Conservation (phyloP, 2,888 invertebrate species). For the Metalampra italica region DNA sequence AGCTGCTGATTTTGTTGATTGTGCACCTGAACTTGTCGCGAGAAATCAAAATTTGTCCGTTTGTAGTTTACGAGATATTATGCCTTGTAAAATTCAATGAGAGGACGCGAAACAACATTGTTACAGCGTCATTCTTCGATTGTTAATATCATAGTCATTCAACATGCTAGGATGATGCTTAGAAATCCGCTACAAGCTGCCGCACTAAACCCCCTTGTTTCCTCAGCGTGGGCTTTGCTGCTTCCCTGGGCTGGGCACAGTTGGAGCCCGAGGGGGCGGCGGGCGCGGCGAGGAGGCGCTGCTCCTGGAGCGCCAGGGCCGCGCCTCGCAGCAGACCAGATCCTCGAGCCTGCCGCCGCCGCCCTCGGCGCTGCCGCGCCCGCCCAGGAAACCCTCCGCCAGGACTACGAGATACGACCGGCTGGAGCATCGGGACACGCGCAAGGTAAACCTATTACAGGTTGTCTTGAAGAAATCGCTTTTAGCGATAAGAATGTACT, state of each 20-base stretch:
- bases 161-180: too few species aligned
- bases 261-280: slow-evolving; percentile 64
- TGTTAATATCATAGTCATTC: too few species aligned
- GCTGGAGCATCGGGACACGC: slow-evolving; percentile 64
- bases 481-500: too few species aligned
- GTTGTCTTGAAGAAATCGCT: too few species aligned
- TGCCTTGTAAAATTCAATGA: too few species aligned
- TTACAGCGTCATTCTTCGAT: too few species aligned
- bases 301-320: slow-evolving; percentile 86
- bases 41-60: too few species aligned
- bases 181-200: too few species aligned
- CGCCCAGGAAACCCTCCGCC: slow-evolving; percentile 80
- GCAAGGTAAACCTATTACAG: slow-evolving; percentile 51
- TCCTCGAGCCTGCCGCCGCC: slow-evolving; percentile 83
- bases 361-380: slow-evolving; percentile 85
- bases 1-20: too few species aligned
- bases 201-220: neutral
- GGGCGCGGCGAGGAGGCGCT: slow-evolving; percentile 83
- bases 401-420: slow-evolving; percentile 83
- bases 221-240: slow-evolving; percentile 89
- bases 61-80: too few species aligned
- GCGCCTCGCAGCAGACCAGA: slow-evolving; percentile 86
- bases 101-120: too few species aligned
- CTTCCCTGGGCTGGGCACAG: slow-evolving; percentile 80
- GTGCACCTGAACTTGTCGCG: too few species aligned